Percentiles rank a stretch among this genome's conserved stretches.
phyloP scores from a whole-genome alignment of 2,888 invertebrate species.

The Eupithecia pulchellata region DNA sequence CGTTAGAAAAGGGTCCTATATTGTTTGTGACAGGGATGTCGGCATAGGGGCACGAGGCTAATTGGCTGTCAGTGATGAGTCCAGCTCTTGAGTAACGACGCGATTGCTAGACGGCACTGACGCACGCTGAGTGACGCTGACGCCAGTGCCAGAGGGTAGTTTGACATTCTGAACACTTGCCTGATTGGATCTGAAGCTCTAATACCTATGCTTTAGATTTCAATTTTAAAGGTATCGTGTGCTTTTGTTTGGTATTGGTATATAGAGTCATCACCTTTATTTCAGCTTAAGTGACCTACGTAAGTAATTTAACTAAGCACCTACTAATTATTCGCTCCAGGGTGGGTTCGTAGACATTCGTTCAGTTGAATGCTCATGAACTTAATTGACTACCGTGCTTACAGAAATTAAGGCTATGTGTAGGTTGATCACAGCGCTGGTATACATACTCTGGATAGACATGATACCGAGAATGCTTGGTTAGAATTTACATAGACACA shows the following conservation, averaged over 20 bases:
- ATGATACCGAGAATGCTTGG: slow-evolving; percentile 15
- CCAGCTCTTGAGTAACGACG: slow-evolving; percentile 60
- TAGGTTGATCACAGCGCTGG: slow-evolving; percentile 16
- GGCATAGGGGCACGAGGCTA: slow-evolving; percentile 69
- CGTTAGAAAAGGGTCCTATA: slow-evolving; percentile 7
- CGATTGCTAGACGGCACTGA: slow-evolving; percentile 61
- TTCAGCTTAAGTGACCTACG: neutral
- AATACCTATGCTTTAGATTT: neutral
- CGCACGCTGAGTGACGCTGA: slow-evolving; percentile 51
- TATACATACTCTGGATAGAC: slow-evolving; percentile 18
- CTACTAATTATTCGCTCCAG: neutral
- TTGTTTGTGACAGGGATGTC: slow-evolving; percentile 22
- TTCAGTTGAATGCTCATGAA: neutral
- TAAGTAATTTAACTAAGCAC: neutral
- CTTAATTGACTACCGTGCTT: neutral
- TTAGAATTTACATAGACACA: slow-evolving; percentile 24
- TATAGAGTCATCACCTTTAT: neutral
- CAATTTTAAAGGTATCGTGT: neutral
- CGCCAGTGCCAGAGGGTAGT: slow-evolving; percentile 32
- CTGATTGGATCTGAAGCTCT: neutral
- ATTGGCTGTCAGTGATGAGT: slow-evolving; percentile 83
- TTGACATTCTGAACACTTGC: slow-evolving; percentile 51
- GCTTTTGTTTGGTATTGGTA: neutral
- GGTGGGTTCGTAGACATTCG: neutral
- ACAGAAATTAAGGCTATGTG: slow-evolving; percentile 3